Evolutionary conservation across 2,888 invertebrate genomes (phyloP).

Genomic region (Pseudococcus viburni): DNA sequence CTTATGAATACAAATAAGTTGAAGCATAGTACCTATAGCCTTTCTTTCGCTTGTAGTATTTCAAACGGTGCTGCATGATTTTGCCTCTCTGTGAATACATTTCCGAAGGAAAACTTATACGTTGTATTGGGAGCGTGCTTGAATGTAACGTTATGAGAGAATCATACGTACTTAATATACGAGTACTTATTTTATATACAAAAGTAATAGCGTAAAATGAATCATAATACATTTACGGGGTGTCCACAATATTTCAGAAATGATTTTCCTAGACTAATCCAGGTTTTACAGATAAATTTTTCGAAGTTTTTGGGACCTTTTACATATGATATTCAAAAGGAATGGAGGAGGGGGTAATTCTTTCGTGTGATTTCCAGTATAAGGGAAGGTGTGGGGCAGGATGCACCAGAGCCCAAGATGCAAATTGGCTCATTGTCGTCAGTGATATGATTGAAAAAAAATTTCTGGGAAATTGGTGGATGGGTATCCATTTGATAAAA

Average conservation of each 20-base stretch:
- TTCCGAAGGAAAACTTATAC: slow-evolving; percentile 9
- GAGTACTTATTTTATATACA: background rate
- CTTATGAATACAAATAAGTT: slow-evolving; percentile 57
- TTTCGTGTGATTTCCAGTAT: no score
- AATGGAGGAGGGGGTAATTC: no score
- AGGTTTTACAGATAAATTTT: no score
- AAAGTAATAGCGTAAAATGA: background rate
- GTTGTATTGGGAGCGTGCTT: background rate
- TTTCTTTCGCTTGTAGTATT: slow-evolving; percentile 31
- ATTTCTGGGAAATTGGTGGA: no score
- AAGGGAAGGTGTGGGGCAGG: no score
- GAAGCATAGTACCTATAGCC: slow-evolving; percentile 14
- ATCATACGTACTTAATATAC: background rate
- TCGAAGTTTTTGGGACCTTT: no score
- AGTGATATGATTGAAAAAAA: no score
- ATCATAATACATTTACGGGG: background rate
- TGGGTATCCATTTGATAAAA: no score
- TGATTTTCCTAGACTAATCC: no score
- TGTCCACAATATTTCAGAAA: background rate
- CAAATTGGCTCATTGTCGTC: no score
- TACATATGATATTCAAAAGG: no score
- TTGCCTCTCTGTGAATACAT: background rate
- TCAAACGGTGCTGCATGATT: background rate
- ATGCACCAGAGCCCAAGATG: no score
- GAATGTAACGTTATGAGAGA: background rate